Evolutionary conservation across 2,113 vertebrate species (phyloP).

Genomic region (Pelodiscus sinensis): DNA sequence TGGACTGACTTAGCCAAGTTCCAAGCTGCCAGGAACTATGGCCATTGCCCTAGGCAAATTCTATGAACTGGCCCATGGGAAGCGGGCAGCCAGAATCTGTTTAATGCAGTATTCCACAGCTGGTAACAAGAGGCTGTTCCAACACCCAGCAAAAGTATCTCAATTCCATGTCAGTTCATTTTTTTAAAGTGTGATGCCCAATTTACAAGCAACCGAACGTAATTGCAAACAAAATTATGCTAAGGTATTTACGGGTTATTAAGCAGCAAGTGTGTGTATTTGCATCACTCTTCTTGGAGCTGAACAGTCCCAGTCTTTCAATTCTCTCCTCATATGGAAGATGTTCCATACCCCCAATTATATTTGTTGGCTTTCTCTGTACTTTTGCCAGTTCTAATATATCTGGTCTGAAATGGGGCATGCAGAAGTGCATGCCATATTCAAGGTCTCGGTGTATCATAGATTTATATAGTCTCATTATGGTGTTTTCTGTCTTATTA

Average conservation of each 20-base stretch:
- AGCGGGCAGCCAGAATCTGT: neutral
- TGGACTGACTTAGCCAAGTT: neutral
- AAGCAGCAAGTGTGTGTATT: too few relatives aligned
- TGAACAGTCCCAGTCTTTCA: neutral
- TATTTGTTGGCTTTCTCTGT: neutral
- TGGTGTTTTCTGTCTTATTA: neutral
- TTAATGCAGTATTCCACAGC: neutral
- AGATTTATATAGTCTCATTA: neutral
- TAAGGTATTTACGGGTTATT: too few relatives aligned
- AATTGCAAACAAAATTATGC: too few relatives aligned
- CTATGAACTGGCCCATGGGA: neutral
- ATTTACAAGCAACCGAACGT: too few relatives aligned
- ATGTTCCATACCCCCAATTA: neutral
- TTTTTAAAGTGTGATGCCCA: too few relatives aligned
- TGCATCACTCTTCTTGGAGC: neutral
- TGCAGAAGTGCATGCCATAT: neutral
- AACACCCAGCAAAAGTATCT: too few relatives aligned
- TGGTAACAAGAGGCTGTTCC: neutral
- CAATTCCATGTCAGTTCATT: too few relatives aligned
- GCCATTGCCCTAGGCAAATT: neutral
- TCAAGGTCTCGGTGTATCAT: neutral
- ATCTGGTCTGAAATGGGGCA: neutral
- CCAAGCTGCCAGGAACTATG: neutral
- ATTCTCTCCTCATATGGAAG: neutral
- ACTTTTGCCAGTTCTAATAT: neutral